Evolutionary conservation across 2,113 vertebrate genomes (phyloP).

Genomic region (Vulpes ferrilata): DNA sequence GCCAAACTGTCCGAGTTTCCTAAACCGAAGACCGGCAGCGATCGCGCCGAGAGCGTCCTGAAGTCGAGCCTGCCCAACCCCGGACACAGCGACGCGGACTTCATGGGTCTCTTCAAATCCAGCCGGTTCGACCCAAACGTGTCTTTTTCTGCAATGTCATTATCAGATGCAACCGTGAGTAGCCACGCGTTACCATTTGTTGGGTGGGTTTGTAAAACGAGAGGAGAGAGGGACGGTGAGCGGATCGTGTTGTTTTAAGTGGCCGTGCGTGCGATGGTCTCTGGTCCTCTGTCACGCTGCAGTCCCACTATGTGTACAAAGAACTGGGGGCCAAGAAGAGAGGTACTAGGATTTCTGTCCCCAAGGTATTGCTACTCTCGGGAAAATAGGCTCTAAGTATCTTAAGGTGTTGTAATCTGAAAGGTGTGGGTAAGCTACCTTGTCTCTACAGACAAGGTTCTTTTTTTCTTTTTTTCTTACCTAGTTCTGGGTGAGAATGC

Average conservation of each 20-base stretch:
- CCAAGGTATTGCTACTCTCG: not conserved
- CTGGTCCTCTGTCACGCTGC: not conserved
- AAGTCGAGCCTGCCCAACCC: constrained; percentile 64
- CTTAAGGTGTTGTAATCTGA: not conserved
- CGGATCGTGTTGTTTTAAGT: not conserved
- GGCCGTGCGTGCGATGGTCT: not conserved
- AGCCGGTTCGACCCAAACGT: constrained; percentile 82
- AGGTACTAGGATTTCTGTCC: not conserved
- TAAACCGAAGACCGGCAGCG: constrained; percentile 65
- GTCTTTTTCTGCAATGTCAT: constrained; percentile 79
- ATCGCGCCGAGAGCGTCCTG: constrained; percentile 52
- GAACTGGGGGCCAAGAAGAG: not conserved
- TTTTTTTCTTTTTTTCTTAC: not conserved
- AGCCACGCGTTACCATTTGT: not conserved
- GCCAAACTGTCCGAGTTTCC: constrained; percentile 56
- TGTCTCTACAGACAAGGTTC: not conserved
- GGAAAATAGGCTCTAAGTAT: not conserved
- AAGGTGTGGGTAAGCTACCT: not conserved
- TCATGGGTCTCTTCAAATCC: constrained; percentile 84
- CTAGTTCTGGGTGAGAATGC: not conserved
- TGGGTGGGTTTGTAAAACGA: not conserved
- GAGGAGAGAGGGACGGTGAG: not conserved
- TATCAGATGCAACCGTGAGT: constrained; percentile 88
- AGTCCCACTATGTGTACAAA: not conserved
- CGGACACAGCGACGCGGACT: constrained; percentile 81